Evolutionary conservation across 2,888 invertebrate genomes (phyloP).

Genomic region (Ochropleura plecta): DNA sequence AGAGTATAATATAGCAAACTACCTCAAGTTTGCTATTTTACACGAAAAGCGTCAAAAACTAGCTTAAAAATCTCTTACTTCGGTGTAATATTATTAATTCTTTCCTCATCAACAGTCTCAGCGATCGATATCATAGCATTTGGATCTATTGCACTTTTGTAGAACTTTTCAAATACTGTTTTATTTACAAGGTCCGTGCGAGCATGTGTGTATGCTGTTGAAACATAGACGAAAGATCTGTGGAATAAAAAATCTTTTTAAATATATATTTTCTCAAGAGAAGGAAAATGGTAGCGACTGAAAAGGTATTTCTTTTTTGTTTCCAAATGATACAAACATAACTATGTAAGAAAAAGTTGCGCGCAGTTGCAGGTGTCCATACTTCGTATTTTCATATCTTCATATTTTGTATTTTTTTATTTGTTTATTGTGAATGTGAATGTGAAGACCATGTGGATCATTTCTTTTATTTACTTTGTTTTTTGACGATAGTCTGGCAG

Average conservation of each 20-base stretch:
- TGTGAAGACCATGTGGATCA: too few relatives aligned
- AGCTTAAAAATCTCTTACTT: slow-evolving; percentile 4
- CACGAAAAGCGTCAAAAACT: background rate
- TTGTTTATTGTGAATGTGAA: too few relatives aligned
- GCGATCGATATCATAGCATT: slow-evolving; percentile 27
- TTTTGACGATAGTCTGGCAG: too few relatives aligned
- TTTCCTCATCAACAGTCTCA: slow-evolving; percentile 36
- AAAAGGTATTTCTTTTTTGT: background rate
- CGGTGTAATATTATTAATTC: slow-evolving; percentile 26
- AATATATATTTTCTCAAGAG: background rate
- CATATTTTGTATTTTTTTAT: too few relatives aligned
- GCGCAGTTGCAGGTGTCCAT: background rate
- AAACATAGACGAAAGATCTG: slow-evolving; percentile 45
- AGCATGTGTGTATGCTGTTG: slow-evolving; percentile 43
- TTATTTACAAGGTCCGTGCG: background rate
- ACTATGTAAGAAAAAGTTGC: background rate
- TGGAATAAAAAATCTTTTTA: too few relatives aligned
- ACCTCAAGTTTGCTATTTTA: too few relatives aligned
- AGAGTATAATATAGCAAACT: too few relatives aligned
- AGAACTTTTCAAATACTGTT: slow-evolving; percentile 28
- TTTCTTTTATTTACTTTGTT: too few relatives aligned
- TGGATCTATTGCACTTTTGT: slow-evolving; percentile 21
- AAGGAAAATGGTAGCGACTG: too few relatives aligned
- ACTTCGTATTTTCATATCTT: too few relatives aligned
- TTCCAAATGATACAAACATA: background rate